Base-by-base conservation (phyloP, 2,888 invertebrate species). In the Gryllus longicercus region DNA sequence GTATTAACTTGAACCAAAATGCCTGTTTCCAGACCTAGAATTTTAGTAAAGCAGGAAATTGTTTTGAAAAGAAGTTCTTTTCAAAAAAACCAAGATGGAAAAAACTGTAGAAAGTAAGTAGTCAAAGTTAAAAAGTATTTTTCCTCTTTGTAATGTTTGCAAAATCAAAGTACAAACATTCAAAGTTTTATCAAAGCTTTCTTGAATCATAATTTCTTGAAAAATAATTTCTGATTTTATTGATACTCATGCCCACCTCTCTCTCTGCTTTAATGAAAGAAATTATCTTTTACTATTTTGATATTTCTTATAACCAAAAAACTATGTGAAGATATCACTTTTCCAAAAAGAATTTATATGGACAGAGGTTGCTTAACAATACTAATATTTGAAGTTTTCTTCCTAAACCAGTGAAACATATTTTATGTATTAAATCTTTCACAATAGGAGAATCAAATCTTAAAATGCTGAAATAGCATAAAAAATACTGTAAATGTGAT, bases 121-220 rank as follows among this genome's bases (percentile, higher is more conserved):
- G n/a, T 63, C 14, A n/a, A 63, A 63, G 14, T 63, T 14, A 63
- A 18, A 63, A 63, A 63, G n/a, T n/a, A 63, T 63, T 63, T 18
- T 63, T 63, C n/a, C 14, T 63, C n/a, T n/a, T n/a, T 63, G 63
- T 63, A 63, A 63, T 63, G 63, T 63, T 63, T 63, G 63, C 63
- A 63, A 63, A 38, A 63, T 11, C 10, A 18, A n/a, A 63, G 63
- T 63, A 63, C 63, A 63, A 63, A 63, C n/a, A n/a, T 63, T 63
- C n/a, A 14, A 63, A 63, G 63, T 18, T 63, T 38, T 38, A 38
- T 38, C 38, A 5, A 38, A 38, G 38, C 38, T 38, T 38, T 38
- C 5, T 38, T 38, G 38, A 38, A 38, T 38, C 38, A 38, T 38
- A 38, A 38, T 38, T 38, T 38, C 38, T 38, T 5, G 38, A 38